These are phyloP conservation scores for Nipponia nippon DNA, from an alignment of 2,113 vertebrate species.

Conservation along the genomic window DNA sequence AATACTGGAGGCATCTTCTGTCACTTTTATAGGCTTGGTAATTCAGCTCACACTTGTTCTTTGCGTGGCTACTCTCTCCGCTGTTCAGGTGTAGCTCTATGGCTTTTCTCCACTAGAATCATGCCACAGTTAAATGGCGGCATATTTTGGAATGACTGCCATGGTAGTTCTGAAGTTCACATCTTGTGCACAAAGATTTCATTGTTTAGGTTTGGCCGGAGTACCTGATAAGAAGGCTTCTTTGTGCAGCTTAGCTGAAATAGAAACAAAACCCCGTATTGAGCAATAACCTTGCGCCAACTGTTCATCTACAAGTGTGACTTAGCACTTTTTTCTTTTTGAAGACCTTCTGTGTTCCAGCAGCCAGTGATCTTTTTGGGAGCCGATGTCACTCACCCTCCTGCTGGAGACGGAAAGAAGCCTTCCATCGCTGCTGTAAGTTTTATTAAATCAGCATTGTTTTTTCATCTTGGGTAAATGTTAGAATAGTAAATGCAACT, in stretches of 20 bases:
- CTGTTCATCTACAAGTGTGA: constrained; percentile 32
- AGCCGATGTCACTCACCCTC: constrained; percentile 97
- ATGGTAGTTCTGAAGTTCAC: background rate
- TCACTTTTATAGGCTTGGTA: background rate
- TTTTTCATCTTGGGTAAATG: background rate
- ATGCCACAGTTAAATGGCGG: background rate
- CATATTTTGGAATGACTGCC: background rate
- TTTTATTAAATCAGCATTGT: background rate
- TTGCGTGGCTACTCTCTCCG: background rate
- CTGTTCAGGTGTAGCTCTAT: rapidly evolving
- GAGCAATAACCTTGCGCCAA: constrained; percentile 12
- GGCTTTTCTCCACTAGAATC: background rate
- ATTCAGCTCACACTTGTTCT: background rate
- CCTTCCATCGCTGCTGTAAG: constrained; percentile 97
- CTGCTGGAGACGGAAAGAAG: constrained; percentile 98
- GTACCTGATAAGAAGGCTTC: background rate
- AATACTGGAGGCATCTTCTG: background rate
- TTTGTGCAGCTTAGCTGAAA: background rate
- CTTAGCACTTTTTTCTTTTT: constrained; percentile 63
- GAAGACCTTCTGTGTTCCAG: constrained; percentile 98
- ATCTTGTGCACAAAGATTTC: background rate
- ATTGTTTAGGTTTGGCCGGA: background rate
- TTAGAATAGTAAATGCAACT: background rate
- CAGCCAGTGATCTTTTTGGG: constrained; percentile 99
- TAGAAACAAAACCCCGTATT: background rate